Percentiles rank a stretch among this genome's conserved stretches.
These are phyloP conservation scores for Coilia nasus DNA, from an alignment of 2,797 vertebrate genomes.

Conservation along the genomic window DNA sequence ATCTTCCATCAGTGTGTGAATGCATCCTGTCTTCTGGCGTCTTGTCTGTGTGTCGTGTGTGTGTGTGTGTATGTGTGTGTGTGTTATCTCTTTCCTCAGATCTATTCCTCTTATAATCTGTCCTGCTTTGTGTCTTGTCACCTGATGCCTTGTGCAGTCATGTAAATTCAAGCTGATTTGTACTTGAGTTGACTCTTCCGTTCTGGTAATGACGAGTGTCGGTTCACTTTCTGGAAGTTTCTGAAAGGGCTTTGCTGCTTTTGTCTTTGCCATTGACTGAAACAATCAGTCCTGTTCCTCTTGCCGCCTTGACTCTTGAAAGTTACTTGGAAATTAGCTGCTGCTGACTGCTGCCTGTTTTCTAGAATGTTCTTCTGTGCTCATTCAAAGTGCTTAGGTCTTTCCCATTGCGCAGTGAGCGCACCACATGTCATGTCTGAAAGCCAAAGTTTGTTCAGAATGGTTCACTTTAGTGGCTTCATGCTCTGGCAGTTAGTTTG, in stretches of 20 bases:
- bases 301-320: conserved; percentile 1
- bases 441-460: neutral
- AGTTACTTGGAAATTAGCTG: neutral
- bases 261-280: conserved; percentile 33
- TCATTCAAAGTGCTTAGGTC: neutral
- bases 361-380: neutral
- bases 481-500: neutral
- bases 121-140: conserved; percentile 13
- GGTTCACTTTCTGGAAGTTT: neutral
- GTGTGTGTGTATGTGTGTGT: conserved; percentile 9
- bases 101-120: conserved; percentile 18
- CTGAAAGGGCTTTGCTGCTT: conserved; percentile 18
- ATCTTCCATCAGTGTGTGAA: conserved; percentile 21
- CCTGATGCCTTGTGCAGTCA: neutral
- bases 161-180: conserved; percentile 14
- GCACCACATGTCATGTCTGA: neutral
- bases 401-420: neutral
- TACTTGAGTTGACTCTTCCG: neutral
- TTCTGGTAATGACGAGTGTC: neutral
- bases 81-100: neutral
- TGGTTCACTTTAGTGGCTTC: neutral
- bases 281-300: neutral
- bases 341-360: conserved; percentile 9
- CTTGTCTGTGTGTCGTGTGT: conserved; percentile 5
- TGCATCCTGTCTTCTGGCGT: conserved; percentile 26